Percentiles rank a stretch among this genome's conserved stretches.
phyloP scores from a whole-genome alignment of 1,140 invertebrate species.

The Notospermus geniculatus region DNA sequence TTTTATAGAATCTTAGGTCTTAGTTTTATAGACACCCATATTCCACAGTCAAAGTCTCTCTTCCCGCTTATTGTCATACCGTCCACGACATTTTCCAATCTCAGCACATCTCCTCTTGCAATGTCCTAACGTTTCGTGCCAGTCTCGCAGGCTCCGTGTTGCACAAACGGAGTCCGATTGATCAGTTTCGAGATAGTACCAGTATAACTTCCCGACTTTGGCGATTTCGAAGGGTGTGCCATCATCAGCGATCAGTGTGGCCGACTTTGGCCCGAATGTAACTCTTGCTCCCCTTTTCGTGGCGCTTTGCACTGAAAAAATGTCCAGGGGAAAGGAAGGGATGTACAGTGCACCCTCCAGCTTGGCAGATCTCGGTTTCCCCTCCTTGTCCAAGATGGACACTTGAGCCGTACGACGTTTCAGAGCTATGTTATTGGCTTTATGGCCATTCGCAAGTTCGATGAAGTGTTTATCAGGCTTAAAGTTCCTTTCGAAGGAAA shows the following conservation, averaged over 20 bases:
- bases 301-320: constrained; percentile 18
- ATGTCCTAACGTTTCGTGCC: constrained; percentile 8
- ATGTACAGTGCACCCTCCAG: constrained; percentile 14
- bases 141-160: not conserved
- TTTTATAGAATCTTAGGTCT: too few relatives aligned
- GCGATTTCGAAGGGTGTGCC: constrained; percentile 1
- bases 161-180: not conserved
- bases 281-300: constrained; percentile 12
- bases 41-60: too few relatives aligned
- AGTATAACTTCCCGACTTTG: not conserved
- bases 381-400: constrained; percentile 3
- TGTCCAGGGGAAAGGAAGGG: constrained; percentile 15
- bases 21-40: too few relatives aligned
- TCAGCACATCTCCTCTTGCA: constrained; percentile 6
- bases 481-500: constrained; percentile 14
- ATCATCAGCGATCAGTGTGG: not conserved
- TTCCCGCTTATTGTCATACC: too few relatives aligned
- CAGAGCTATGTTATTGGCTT: constrained; percentile 1
- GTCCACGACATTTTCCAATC: constrained; percentile 1
- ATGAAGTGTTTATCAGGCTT: constrained; percentile 14
- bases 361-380: not conserved
- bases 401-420: constrained; percentile 14
- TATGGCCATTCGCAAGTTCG: constrained; percentile 18
- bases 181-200: constrained; percentile 1
- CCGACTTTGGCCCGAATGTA: not conserved